Base-by-base conservation (phyloP, 2,888 invertebrate genomes). In the Fragum whitleyi region DNA sequence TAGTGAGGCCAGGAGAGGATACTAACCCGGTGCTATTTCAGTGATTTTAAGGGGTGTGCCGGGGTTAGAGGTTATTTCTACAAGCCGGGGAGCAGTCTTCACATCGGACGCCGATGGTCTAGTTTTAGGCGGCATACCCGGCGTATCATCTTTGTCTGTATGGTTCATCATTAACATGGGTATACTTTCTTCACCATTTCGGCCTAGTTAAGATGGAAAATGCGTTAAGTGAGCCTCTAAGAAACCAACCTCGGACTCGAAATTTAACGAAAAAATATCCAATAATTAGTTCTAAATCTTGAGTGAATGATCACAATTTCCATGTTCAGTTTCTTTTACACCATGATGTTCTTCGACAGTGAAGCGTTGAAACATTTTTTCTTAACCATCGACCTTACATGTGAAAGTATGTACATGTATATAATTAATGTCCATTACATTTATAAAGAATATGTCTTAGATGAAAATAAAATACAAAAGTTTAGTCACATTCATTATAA, bases 81-180 rank as follows among this genome's bases (percentile, higher is more conserved):
- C 89, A 61, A 90, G 89, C 51, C 91, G 83, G 71, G 91, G 90
- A 59, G 89, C 85, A 77, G 84, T 89, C 86, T 87, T 90, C 79
- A 87, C 89, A 53, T 88, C 78, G 47, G 87, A 74, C 67, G 80
- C 79, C 79, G 81, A 85, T 62, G 86, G 85, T 81, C 87, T 81
- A 77, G 79, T 83, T 80, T 85, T 87, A 70, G 85, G 87, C 57
- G 86, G 86, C 78, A 79, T 82, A 74, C 81, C 84, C 57, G 80
- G 76, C 11, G 76, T 67, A 16, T 88, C 88, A 57, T 88, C 88
- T 70, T 86, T 85, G 80, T 90, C 91, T n/a, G 90, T 87, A 78
- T 93, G 92, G 87, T 93, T 93, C 81, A 93, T 88, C 93, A 91
- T 91, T 88, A 93, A 83, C 93, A 93, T 92, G 29, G 93, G 93